phyloP scores from a whole-genome alignment of 2,113 vertebrate species.

The Edolisoma coerulescens region DNA sequence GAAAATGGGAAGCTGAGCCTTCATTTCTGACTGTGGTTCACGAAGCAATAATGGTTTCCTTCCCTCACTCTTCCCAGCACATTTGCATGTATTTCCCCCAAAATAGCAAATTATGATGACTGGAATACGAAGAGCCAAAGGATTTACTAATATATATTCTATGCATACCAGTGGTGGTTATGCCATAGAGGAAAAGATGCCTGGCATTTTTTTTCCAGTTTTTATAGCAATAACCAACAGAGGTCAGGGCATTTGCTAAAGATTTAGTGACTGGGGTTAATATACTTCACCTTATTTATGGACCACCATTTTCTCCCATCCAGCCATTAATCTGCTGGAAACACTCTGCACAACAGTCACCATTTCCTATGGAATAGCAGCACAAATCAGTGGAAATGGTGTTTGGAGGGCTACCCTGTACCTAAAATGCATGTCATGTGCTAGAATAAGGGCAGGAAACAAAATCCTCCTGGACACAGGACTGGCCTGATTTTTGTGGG shows the following conservation, averaged over 20 bases:
- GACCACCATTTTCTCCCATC: background rate
- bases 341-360: background rate
- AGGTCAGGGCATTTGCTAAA: background rate
- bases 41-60: background rate
- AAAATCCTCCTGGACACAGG: background rate
- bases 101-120: background rate
- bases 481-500: background rate
- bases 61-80: background rate
- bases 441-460: background rate
- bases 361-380: background rate
- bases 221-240: background rate
- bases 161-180: background rate
- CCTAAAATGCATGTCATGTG: background rate
- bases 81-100: background rate
- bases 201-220: background rate
- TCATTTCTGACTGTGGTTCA: background rate
- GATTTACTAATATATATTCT: constrained; percentile 17
- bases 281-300: background rate
- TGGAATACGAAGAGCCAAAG: background rate
- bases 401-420: background rate
- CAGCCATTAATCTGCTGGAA: background rate
- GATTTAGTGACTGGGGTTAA: constrained; percentile 1
- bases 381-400: background rate
- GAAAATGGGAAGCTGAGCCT: background rate
- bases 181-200: constrained; percentile 36